Percentiles rank a stretch among this genome's conserved stretches.
Evolutionary conservation across 53 echinoderm and acorn worm species (phyloP).

Genomic region (Arbacia lixula): DNA sequence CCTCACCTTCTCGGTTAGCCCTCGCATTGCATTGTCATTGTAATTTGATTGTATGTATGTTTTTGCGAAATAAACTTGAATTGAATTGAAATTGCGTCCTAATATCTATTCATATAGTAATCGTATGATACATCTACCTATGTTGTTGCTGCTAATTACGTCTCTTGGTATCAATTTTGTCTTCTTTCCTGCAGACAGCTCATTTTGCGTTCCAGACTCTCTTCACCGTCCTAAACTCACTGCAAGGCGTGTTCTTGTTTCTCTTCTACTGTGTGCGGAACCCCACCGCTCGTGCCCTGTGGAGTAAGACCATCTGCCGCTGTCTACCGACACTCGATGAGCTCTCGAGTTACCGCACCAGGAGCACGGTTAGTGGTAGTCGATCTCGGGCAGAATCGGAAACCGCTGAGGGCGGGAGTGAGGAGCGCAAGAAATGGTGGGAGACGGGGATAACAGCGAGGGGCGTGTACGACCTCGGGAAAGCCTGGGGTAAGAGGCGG

Average conservation of each 20-base stretch:
- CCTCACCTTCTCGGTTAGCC: too few relatives aligned
- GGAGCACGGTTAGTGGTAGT: not conserved
- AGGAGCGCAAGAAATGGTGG: too few relatives aligned
- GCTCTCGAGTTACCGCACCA: not conserved
- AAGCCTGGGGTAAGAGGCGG: too few relatives aligned
- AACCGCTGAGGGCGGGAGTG: too few relatives aligned
- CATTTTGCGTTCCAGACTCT: conserved; percentile 15
- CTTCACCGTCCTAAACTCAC: conserved; percentile 49
- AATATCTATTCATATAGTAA: not conserved
- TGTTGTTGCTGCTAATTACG: too few relatives aligned
- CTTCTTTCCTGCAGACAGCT: not conserved
- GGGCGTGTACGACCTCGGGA: too few relatives aligned
- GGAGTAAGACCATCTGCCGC: conserved; percentile 10
- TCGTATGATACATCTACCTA: not conserved
- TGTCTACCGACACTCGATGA: conserved; percentile 8
- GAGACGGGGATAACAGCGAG: too few relatives aligned
- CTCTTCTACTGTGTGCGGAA: conserved; percentile 46
- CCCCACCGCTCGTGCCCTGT: conserved; percentile 8
- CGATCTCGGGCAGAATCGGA: not conserved
- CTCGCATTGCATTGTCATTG: too few relatives aligned
- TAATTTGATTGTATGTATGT: too few relatives aligned
- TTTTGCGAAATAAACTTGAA: too few relatives aligned
- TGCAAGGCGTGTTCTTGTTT: conserved; percentile 47
- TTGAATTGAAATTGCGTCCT: conserved; percentile 21
- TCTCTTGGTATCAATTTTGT: not conserved